Percentiles rank a stretch among this genome's conserved stretches.
These are phyloP conservation scores for Himalopsyche japonica DNA, from an alignment of 2,888 invertebrate species.

Conservation along the genomic window DNA sequence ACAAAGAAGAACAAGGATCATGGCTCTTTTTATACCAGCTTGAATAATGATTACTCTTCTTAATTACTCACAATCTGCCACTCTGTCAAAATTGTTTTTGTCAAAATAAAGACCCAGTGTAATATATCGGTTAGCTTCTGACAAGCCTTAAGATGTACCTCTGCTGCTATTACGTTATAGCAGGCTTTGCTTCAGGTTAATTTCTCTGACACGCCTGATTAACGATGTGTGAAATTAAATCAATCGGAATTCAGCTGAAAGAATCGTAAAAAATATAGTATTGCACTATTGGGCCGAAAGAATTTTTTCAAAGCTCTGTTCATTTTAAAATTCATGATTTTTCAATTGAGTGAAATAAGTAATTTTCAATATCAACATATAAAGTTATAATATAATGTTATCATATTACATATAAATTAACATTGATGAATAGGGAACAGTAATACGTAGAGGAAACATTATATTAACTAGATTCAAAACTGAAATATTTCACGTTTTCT, in stretches of 20 bases:
- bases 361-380: too few species aligned
- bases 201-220: not conserved
- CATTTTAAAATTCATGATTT: too few species aligned
- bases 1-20: not conserved
- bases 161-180: not conserved
- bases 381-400: too few species aligned
- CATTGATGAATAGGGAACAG: too few species aligned
- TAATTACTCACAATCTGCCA: not conserved
- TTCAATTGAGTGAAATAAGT: too few species aligned
- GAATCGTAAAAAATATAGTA: too few species aligned
- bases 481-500: too few species aligned
- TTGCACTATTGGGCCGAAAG: too few species aligned
- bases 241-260: not conserved
- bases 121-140: not conserved
- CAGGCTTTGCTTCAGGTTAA: not conserved
- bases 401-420: too few species aligned
- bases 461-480: too few species aligned
- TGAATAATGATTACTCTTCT: not conserved
- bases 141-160: not conserved
- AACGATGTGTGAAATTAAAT: not conserved
- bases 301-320: too few species aligned
- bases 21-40: not conserved
- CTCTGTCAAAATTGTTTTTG: not conserved
- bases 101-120: not conserved
- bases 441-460: too few species aligned